Evolutionary conservation across 35 echinoderm and acorn worm genomes (phyloP).

Genomic region (Antedon bifida): DNA sequence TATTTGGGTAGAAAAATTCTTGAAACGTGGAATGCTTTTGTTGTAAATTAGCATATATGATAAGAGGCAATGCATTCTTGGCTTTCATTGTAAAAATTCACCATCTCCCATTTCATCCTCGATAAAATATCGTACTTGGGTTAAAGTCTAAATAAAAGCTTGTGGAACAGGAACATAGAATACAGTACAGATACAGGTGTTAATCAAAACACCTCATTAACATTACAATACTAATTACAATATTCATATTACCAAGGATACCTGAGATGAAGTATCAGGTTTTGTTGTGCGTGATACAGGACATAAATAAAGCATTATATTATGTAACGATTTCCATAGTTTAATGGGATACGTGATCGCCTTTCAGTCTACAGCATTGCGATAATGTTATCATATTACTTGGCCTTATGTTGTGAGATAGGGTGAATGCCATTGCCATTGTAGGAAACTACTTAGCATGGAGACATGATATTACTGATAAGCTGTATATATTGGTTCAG

Average conservation of each 20-base stretch:
- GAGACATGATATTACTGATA: neutral
- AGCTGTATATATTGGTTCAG: neutral
- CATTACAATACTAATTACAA: neutral
- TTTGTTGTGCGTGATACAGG: too few species aligned
- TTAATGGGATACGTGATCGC: neutral
- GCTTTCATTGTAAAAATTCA: too few species aligned
- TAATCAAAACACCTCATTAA: neutral
- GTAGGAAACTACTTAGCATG: neutral
- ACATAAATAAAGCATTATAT: too few species aligned
- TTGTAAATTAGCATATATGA: too few species aligned
- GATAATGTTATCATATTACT: neutral
- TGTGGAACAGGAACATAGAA: neutral
- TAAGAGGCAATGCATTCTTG: too few species aligned
- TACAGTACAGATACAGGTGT: neutral
- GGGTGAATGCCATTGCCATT: too few species aligned
- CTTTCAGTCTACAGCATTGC: neutral
- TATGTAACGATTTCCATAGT: neutral
- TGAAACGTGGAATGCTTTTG: too few species aligned
- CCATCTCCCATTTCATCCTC: too few species aligned
- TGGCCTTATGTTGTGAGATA: neutral
- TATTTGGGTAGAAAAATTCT: too few species aligned
- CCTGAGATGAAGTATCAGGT: too few species aligned
- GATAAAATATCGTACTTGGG: too few species aligned
- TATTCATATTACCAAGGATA: neutral
- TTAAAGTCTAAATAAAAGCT: too few species aligned